Base-by-base conservation (phyloP, 1,140 invertebrate genomes). In the Lasioglossum albipes region DNA sequence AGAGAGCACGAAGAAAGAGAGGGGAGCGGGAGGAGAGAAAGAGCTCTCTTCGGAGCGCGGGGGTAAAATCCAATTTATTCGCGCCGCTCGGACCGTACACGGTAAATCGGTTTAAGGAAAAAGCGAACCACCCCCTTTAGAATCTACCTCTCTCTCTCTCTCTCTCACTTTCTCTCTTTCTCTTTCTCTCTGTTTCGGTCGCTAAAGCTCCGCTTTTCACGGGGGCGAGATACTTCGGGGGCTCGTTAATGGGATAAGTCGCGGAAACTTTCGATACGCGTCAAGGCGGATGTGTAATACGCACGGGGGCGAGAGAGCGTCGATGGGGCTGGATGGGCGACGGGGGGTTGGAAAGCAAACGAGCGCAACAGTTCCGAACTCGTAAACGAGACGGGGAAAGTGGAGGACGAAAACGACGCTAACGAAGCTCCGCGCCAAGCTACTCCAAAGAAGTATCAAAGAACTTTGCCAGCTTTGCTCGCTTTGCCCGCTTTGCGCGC, bases 201-300 rank as follows among this genome's bases (percentile, higher is more conserved):
- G 12, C 22, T 16, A 22, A 0, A 42, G 36, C 49, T n/a, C 59
- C 16, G 76, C 16, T 57, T 65, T 59, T 57, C 61, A 49, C 62
- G 59, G 65, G 45, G 57, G 31, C 77, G 73, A 67, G 73, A 73
- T 57, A 81, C 52, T 73, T 72, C 36, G 75, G 65, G 59, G 65
- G 72, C 75, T 83, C 80, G 87, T 85, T 89, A 89, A 89, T 88
- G 83, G 85, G 88, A 89, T 87, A 87, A 90, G 87, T 82, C 85
- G 81, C 74, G 89, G 82, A 88, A 90, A 88, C 67, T 88, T 80
- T 86, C 84, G 84, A 85, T 85, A 81, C 83, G 49, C 66, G 75
- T 82, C 84, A 64, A 82, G 80, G 79, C 69, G 83, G 71, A 85
- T 72, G 87, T 77, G 87, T 76, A 86, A 83, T 68, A 79, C 72